Evolutionary conservation across 2,113 vertebrate genomes (phyloP), one percentile per base, ranked within the genome.

Genomic region (Oreocharis arfaki): DNA sequence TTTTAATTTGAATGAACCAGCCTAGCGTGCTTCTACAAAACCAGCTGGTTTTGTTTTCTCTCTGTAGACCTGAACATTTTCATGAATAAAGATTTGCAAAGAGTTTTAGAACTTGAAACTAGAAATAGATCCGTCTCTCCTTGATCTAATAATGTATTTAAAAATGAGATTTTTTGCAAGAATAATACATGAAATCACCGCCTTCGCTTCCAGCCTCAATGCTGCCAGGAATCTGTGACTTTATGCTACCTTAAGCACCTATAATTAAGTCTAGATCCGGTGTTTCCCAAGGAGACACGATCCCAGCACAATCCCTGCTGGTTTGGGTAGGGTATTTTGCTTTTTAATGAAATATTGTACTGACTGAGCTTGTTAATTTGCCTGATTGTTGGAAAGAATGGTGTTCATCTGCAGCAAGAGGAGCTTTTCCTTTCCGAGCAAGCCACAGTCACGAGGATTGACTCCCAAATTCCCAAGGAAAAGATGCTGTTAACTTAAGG

Each of bases 21-120:
- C 85, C 90, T 52, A n/a, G 78, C 26, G 1, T 50, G 67, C 85
- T 76, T 3, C 23, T 44, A 11, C 85, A 41, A 47, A 93, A 82
- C 26, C 89, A 88, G 94, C 82, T 96, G 95, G 57, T 13, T 93
- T 92, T 93, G 92, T 94, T 93, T 95, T 61, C 82, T 70, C 95
- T 96, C 96, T 19, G 0, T 2, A 92, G 95, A 90, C 92, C 75
- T 12, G n/a, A 92, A 92, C 49, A 19, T 46, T 57, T 74, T 39
- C 30, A 97, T 94, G 79, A 93, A 93, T 95, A 96, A 93, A 96
- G 85, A 95, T 92, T 64, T 61, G 63, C 42, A 39, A 83, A 74
- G 82, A 85, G 69, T 68, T 93, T 87, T 21, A 91, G 83, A 67
- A 86, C 67, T 86, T 10, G 11, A 88, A 94, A 68, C 63, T 60